A percentile compares a stretch with the other conserved stretches of the same genome.
These are phyloP conservation scores for Pangasius krempfi DNA, from an alignment of 2,797 vertebrate species.

Conservation along the genomic window DNA sequence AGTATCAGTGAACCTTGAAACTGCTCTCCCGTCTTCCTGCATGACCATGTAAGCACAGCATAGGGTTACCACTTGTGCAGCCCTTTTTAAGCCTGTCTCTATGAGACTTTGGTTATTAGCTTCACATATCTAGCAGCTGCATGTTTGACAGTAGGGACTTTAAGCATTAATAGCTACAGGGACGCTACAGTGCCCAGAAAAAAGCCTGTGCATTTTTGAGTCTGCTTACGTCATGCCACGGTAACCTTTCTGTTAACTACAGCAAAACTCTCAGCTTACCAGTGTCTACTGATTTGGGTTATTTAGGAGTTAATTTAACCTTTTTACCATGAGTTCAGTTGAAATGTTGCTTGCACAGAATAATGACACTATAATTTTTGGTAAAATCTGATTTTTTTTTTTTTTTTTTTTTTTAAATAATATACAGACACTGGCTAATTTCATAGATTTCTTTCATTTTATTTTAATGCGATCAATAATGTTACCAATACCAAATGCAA, in stretches of 20 bases:
- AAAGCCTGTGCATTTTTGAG: background rate
- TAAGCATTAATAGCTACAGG: background rate
- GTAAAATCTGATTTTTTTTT: background rate
- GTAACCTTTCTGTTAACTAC: background rate
- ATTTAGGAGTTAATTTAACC: background rate
- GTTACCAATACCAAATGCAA: too few species aligned
- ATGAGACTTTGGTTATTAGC: constrained; percentile 11
- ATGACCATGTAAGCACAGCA: constrained; percentile 27
- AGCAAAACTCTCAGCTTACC: background rate
- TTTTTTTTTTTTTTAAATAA: background rate
- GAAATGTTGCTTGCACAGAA: background rate
- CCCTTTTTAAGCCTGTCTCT: constrained; percentile 13
- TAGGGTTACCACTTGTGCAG: background rate
- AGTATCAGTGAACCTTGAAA: background rate
- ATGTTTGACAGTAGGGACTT: constrained; percentile 13
- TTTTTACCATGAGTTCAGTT: background rate
- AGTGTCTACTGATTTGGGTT: background rate
- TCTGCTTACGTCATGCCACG: background rate
- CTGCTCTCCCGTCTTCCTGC: constrained; percentile 39
- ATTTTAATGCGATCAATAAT: background rate
- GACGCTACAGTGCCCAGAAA: background rate
- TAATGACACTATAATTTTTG: background rate
- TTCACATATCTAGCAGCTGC: constrained; percentile 10
- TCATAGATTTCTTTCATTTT: background rate
- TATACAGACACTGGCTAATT: background rate